A percentile compares a stretch with the other conserved stretches of the same genome.
Conservation (phyloP, 2,888 invertebrate species). For the Synanthedon andrenaeformis region DNA sequence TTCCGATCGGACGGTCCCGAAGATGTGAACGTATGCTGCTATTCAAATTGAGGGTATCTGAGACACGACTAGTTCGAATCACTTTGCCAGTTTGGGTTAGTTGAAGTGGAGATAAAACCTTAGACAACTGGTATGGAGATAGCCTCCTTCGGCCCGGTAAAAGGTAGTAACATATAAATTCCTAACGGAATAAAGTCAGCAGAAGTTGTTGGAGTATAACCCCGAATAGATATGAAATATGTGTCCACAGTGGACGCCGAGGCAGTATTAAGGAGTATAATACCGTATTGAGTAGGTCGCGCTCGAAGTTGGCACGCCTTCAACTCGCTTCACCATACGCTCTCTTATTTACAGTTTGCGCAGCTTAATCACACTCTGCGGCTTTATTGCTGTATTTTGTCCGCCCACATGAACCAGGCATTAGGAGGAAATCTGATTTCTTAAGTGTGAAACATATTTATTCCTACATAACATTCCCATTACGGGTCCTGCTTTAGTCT, state of each 20-base stretch:
- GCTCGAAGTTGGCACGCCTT: neutral
- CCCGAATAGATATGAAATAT: neutral
- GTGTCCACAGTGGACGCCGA: neutral
- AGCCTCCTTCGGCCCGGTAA: too few relatives aligned
- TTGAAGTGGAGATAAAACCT: too few relatives aligned
- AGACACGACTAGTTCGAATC: neutral
- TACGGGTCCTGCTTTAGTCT: too few relatives aligned
- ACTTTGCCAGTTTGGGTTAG: too few relatives aligned
- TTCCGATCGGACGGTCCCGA: neutral
- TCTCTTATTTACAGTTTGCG: neutral
- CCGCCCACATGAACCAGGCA: neutral
- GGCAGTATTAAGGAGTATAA: neutral
- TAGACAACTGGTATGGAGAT: too few relatives aligned
- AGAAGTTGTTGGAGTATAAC: too few relatives aligned
- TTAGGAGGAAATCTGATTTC: too few relatives aligned
- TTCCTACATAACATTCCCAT: too few relatives aligned
- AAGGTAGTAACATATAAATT: too few relatives aligned
- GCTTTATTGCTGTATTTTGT: neutral
- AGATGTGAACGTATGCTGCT: neutral
- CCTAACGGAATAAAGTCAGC: too few relatives aligned
- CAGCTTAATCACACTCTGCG: neutral
- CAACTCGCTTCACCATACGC: neutral
- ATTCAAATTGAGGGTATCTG: neutral
- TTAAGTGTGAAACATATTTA: too few relatives aligned
- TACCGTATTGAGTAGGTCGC: neutral